Conservation (phyloP, 2,797 vertebrate species). For the Aselliscus stoliczkanus region DNA sequence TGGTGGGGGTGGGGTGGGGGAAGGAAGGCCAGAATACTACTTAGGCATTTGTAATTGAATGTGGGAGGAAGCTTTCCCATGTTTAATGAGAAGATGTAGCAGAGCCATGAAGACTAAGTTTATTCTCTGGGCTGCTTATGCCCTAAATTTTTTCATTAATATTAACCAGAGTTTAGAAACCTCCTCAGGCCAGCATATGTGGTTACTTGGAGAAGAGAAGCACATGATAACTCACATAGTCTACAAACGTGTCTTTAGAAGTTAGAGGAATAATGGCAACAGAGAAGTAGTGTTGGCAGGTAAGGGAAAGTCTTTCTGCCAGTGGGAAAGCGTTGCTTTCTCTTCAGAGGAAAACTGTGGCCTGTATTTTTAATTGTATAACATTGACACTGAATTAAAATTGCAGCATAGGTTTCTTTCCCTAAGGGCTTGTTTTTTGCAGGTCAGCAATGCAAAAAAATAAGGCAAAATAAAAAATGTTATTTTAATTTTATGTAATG, state of each 20-base stretch:
- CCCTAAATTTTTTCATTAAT: slow-evolving; percentile 90
- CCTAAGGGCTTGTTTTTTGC: not conserved
- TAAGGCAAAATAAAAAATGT: not conserved
- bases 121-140: slow-evolving; percentile 80
- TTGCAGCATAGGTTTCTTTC: not conserved
- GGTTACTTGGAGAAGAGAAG: slow-evolving; percentile 63
- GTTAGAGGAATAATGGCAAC: slow-evolving; percentile 48
- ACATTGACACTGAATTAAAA: slow-evolving; percentile 45
- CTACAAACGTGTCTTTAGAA: slow-evolving; percentile 66
- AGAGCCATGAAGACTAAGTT: slow-evolving; percentile 77
- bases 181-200: slow-evolving; percentile 64
- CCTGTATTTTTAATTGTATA: not conserved
- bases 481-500: not conserved
- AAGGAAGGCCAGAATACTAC: slow-evolving; percentile 67
- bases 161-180: slow-evolving; percentile 83
- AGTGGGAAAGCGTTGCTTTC: slow-evolving; percentile 40
- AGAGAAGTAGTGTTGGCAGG: slow-evolving; percentile 52
- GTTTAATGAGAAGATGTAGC: slow-evolving; percentile 81
- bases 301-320: slow-evolving; percentile 59
- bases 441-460: slow-evolving; percentile 10
- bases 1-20: no score
- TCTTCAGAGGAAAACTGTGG: slow-evolving; percentile 41
- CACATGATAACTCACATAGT: slow-evolving; percentile 53
- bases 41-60: slow-evolving; percentile 72
- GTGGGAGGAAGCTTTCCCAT: slow-evolving; percentile 81